These are phyloP conservation scores for Ceratosolen solmsi DNA, from an alignment of 1,140 invertebrate species.

Conservation along the genomic window DNA sequence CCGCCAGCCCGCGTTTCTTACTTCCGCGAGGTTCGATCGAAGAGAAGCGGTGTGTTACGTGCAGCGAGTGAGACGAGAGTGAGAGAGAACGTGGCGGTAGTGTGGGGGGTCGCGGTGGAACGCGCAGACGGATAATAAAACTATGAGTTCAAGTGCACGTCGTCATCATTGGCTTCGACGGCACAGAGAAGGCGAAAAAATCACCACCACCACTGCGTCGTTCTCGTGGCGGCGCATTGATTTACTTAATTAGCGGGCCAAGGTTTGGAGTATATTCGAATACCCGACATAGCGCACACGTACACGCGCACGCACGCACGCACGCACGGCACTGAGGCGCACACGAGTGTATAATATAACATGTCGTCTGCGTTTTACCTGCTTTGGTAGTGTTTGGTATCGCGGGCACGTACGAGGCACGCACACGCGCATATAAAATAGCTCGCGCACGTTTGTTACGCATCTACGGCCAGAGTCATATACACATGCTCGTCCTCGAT, in stretches of 20 bases:
- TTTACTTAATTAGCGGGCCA: conserved; percentile 30
- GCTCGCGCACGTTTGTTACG: not conserved
- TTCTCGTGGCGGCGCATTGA: conserved; percentile 3
- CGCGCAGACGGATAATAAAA: conserved; percentile 12
- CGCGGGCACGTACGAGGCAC: not conserved
- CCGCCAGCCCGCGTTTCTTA: not conserved
- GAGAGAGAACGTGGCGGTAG: not conserved
- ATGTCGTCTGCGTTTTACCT: not conserved
- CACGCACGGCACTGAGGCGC: no score
- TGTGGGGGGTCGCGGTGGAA: no score
- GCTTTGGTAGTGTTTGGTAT: conserved; percentile 10
- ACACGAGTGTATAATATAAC: not conserved
- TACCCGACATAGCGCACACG: not conserved
- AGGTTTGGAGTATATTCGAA: conserved; percentile 37
- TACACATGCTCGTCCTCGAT: not conserved
- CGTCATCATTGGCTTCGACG: not conserved
- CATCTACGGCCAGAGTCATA: not conserved
- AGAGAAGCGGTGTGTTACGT: not conserved
- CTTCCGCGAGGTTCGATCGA: not conserved
- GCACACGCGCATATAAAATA: not conserved
- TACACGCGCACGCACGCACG: no score
- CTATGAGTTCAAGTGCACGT: conserved; percentile 43
- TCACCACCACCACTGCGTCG: not conserved
- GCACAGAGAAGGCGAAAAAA: conserved; percentile 23
- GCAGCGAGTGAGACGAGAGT: not conserved